These are phyloP conservation scores for Ahaetulla prasina DNA, from an alignment of 2,113 vertebrate genomes.

Conservation along the genomic window DNA sequence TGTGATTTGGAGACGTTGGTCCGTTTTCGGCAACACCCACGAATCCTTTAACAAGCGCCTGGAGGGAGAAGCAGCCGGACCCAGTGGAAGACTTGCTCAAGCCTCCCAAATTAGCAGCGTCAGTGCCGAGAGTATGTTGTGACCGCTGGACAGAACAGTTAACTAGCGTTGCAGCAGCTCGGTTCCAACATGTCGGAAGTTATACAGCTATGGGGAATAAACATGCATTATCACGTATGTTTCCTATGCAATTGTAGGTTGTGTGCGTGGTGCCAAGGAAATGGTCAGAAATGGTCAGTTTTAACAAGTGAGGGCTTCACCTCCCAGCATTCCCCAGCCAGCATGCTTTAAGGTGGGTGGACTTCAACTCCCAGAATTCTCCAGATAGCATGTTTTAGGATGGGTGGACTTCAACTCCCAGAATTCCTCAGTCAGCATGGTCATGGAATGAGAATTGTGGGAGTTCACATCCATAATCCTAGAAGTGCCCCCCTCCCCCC, in stretches of 20 bases:
- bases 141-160: background rate
- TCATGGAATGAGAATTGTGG: background rate
- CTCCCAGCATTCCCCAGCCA: background rate
- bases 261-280: background rate
- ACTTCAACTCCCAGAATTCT: background rate
- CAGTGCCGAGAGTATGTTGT: background rate
- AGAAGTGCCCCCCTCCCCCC: background rate
- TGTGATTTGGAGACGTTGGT: conserved; percentile 52
- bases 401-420: too few species aligned
- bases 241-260: background rate
- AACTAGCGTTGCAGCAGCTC: conserved; percentile 17
- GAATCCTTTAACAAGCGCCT: background rate
- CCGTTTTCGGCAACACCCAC: conserved; percentile 37
- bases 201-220: conserved; percentile 11
- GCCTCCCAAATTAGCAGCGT: fast-evolving
- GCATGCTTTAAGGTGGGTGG: background rate
- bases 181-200: background rate
- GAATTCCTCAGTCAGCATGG: background rate
- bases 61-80: background rate
- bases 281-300: background rate
- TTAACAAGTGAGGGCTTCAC: fast-evolving
- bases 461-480: background rate
- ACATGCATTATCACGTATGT: conserved; percentile 1
- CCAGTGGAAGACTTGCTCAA: background rate
- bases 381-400: too few species aligned